Conservation (phyloP, 2,888 invertebrate genomes). For the Syrphus vitripennis region DNA sequence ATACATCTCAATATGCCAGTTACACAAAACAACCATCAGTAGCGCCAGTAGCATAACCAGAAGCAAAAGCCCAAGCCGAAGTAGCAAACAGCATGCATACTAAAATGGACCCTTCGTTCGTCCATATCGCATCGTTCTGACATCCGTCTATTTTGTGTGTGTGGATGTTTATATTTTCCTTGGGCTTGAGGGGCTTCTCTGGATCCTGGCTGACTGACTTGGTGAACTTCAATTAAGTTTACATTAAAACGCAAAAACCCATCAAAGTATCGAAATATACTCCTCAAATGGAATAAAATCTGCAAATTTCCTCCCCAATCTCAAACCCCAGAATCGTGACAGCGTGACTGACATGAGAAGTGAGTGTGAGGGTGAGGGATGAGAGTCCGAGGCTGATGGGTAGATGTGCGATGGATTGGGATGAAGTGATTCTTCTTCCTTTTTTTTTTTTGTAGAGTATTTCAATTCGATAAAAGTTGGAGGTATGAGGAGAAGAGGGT, state of each 20-base stretch:
- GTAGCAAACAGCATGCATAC: slow-evolving; percentile 9
- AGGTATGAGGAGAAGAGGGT: background rate
- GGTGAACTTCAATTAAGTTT: slow-evolving; percentile 70
- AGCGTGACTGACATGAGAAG: slow-evolving; percentile 42
- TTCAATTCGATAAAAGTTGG: background rate
- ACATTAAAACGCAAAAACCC: slow-evolving; percentile 68
- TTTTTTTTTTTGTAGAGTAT: slow-evolving; percentile 1
- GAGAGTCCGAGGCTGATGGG: background rate
- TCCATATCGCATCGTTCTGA: background rate
- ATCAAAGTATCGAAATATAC: slow-evolving; percentile 68
- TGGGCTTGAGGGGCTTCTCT: slow-evolving; percentile 9
- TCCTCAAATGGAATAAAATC: slow-evolving; percentile 56
- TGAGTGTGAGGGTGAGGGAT: background rate
- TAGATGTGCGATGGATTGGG: background rate
- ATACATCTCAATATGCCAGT: slow-evolving; percentile 5
- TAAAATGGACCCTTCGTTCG: background rate
- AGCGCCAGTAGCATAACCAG: background rate
- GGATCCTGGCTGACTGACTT: slow-evolving; percentile 33
- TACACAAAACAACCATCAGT: background rate
- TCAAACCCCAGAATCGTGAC: slow-evolving; percentile 49
- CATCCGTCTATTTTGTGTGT: too few species aligned
- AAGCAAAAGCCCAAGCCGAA: background rate
- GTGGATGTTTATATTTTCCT: background rate
- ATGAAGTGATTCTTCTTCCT: background rate
- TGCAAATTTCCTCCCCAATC: slow-evolving; percentile 3